Evolutionary conservation across 2,888 invertebrate genomes (phyloP).

Genomic region (Hirtodrosophila trivittata): DNA sequence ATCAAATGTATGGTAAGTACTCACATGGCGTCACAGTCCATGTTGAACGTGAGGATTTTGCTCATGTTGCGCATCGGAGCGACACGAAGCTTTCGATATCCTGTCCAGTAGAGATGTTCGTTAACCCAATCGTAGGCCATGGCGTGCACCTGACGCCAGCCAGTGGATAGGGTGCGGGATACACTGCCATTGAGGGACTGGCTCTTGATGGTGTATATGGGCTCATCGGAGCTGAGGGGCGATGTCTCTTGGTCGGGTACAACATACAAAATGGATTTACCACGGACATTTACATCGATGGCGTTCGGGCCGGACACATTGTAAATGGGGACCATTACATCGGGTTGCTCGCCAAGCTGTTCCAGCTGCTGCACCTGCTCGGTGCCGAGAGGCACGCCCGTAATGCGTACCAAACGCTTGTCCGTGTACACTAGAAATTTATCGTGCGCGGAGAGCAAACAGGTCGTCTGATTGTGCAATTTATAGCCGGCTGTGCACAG

Average conservation of each 20-base stretch:
- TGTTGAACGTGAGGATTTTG: conserved; percentile 85
- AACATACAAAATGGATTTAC: conserved; percentile 87
- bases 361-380: conserved; percentile 72
- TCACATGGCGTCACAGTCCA: conserved; percentile 86
- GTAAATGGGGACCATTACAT: conserved; percentile 89
- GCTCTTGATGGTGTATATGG: conserved; percentile 86
- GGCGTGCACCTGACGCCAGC: conserved; percentile 87
- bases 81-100: conserved; percentile 88
- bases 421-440: conserved; percentile 88
- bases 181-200: conserved; percentile 86
- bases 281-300: conserved; percentile 88
- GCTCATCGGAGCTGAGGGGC: conserved; percentile 37
- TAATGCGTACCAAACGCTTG: conserved; percentile 89
- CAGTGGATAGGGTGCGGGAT: conserved; percentile 84
- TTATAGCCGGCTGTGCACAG: conserved; percentile 90
- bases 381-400: conserved; percentile 85
- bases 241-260: conserved; percentile 37
- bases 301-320: conserved; percentile 85
- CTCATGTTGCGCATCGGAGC: conserved; percentile 87
- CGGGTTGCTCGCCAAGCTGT: conserved; percentile 74
- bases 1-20: conserved; percentile 33
- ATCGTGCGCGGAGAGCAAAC: conserved; percentile 86
- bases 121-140: conserved; percentile 94
- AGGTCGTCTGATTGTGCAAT: conserved; percentile 86
- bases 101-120: conserved; percentile 92